phyloP scores from a whole-genome alignment of 2,888 invertebrate species.

The Gastrophysa polygoni region DNA sequence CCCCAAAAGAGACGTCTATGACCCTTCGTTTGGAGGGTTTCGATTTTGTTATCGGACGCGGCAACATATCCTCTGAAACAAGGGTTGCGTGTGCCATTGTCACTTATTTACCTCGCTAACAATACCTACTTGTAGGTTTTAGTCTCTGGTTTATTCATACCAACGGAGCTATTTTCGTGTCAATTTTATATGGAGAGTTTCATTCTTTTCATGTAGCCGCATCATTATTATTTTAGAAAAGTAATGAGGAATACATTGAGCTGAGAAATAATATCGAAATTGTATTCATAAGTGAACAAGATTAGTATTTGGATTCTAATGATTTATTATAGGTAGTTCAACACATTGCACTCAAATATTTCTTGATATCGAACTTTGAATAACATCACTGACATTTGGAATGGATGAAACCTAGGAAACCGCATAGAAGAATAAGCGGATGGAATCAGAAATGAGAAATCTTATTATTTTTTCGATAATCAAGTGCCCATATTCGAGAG shows the following conservation, averaged over 20 bases:
- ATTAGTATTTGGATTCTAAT: too few species aligned
- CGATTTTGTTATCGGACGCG: constrained; percentile 31
- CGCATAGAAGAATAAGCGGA: too few species aligned
- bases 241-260: too few species aligned
- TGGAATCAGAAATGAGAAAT: too few species aligned
- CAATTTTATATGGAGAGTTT: constrained; percentile 17
- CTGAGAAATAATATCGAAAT: neutral
- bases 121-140: constrained; percentile 33
- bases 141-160: constrained; percentile 34
- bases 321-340: too few species aligned
- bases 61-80: constrained; percentile 28
- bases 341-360: too few species aligned
- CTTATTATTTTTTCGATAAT: too few species aligned
- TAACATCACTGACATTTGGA: too few species aligned
- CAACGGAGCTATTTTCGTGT: constrained; percentile 20
- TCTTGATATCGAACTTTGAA: too few species aligned
- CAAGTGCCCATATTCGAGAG: too few species aligned
- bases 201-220: constrained; percentile 17
- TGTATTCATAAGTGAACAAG: too few species aligned
- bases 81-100: constrained; percentile 41
- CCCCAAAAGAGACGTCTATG: constrained; percentile 10
- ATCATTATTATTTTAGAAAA: constrained; percentile 4
- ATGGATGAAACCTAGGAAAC: too few species aligned
- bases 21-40: constrained; percentile 13
- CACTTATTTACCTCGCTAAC: constrained; percentile 39